These are phyloP conservation scores for Bembecia ichneumoniformis DNA, from an alignment of 2,888 invertebrate genomes.

Conservation along the genomic window DNA sequence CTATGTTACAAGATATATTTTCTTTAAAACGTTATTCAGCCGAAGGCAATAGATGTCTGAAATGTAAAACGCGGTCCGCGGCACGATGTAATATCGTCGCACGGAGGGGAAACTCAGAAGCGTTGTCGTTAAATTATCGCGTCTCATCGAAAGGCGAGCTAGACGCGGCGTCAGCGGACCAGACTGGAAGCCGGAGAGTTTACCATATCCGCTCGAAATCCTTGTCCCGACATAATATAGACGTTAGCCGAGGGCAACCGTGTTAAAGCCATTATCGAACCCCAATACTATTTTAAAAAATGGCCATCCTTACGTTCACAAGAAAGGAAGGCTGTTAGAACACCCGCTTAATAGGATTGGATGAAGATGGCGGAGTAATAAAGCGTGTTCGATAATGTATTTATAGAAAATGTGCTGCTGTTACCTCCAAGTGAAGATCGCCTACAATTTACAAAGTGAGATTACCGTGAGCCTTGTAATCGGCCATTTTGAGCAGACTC, in stretches of 20 bases:
- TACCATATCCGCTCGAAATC: slow-evolving; percentile 62
- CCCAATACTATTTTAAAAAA: slow-evolving; percentile 64
- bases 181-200: slow-evolving; percentile 21
- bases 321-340: slow-evolving; percentile 44
- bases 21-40: slow-evolving; percentile 3
- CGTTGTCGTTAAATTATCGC: slow-evolving; percentile 60
- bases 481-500: too few species aligned
- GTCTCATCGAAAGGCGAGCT: slow-evolving; percentile 37
- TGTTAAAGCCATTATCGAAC: slow-evolving; percentile 62
- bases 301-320: slow-evolving; percentile 51
- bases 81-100: slow-evolving; percentile 42
- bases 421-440: slow-evolving; percentile 32
- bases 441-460: slow-evolving; percentile 35
- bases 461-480: too few species aligned
- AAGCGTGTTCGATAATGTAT: slow-evolving; percentile 69
- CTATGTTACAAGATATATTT: not conserved
- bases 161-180: slow-evolving; percentile 61
- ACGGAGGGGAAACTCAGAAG: slow-evolving; percentile 40
- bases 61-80: slow-evolving; percentile 36
- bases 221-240: slow-evolving; percentile 42
- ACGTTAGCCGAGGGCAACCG: slow-evolving; percentile 39
- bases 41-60: slow-evolving; percentile 3
- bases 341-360: slow-evolving; percentile 67
- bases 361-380: slow-evolving; percentile 67
- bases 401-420: slow-evolving; percentile 55